Evolutionary conservation across 2,888 invertebrate species (phyloP).

Genomic region (Nemoura dubitans): DNA sequence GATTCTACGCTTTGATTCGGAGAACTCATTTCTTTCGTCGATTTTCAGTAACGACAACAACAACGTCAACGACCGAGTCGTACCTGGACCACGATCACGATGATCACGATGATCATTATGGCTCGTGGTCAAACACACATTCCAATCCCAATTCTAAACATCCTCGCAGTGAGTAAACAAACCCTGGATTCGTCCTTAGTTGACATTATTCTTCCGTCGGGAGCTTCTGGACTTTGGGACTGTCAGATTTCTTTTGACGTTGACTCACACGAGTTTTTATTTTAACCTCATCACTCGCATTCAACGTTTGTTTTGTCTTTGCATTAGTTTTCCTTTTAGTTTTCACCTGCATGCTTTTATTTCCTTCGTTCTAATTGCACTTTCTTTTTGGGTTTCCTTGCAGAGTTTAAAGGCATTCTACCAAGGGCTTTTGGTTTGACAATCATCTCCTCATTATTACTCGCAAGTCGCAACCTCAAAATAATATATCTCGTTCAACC

Average conservation of each 20-base stretch:
- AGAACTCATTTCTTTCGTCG: conserved; percentile 50
- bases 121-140: conserved; percentile 31
- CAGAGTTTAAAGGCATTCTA: not conserved
- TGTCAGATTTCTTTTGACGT: not conserved
- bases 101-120: conserved; percentile 7
- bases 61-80: conserved; percentile 56
- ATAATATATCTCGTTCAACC: not conserved
- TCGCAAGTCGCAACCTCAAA: not conserved
- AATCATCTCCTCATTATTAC: not conserved
- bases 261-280: not conserved
- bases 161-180: conserved; percentile 34
- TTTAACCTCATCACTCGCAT: not conserved
- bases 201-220: not conserved
- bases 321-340: not conserved
- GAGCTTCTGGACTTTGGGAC: not conserved
- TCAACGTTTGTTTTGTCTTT: not conserved
- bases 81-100: conserved; percentile 15
- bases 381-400: not conserved
- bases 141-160: conserved; percentile 39
- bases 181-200: not conserved
- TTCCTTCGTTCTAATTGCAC: not conserved
- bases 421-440: too few relatives aligned
- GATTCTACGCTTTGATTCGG: too few relatives aligned
- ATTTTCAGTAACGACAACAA: conserved; percentile 58
- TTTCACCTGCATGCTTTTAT: not conserved